phyloP scores from a whole-genome alignment of 2,113 vertebrate species.

The Hiodon alosoides region DNA sequence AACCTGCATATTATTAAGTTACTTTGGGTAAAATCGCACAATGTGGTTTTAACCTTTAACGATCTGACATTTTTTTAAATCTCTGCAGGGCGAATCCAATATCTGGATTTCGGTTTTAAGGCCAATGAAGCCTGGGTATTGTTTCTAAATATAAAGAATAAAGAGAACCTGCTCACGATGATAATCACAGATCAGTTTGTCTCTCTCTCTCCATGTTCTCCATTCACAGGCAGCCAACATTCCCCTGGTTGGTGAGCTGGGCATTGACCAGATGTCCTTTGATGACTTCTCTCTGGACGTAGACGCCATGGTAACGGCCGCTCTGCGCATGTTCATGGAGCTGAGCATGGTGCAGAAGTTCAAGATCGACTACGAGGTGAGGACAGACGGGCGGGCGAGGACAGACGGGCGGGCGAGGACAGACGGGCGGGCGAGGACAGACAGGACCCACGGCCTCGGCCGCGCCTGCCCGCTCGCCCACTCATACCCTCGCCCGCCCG shows the following conservation, averaged over 20 bases:
- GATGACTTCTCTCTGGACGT: slow-evolving; percentile 96
- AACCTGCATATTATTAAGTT: no score
- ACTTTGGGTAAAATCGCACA: background rate
- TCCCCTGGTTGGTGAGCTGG: slow-evolving; percentile 88
- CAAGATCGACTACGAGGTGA: slow-evolving; percentile 98
- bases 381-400: slow-evolving; percentile 34
- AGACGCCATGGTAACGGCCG: slow-evolving; percentile 94
- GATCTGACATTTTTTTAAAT: no score
- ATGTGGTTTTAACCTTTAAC: background rate
- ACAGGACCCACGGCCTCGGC: no score
- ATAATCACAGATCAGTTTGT: slow-evolving; percentile 15
- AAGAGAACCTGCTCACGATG: slow-evolving; percentile 29
- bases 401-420: slow-evolving; percentile 57
- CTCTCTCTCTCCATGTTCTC: slow-evolving; percentile 30
- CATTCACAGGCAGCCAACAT: slow-evolving; percentile 85
- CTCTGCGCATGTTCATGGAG: slow-evolving; percentile 97
- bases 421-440: no score
- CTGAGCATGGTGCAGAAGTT: slow-evolving; percentile 98
- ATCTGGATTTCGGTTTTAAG: background rate
- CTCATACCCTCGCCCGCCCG: background rate
- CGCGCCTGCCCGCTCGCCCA: background rate
- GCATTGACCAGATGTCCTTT: slow-evolving; percentile 90
- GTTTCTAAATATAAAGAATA: slow-evolving; percentile 17
- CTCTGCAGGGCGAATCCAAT: background rate
- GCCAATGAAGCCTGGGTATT: background rate